A percentile compares a stretch with the other conserved stretches of the same genome.
phyloP scores from a whole-genome alignment of 1,140 invertebrate species.

The Centruroides sculpturatus region DNA sequence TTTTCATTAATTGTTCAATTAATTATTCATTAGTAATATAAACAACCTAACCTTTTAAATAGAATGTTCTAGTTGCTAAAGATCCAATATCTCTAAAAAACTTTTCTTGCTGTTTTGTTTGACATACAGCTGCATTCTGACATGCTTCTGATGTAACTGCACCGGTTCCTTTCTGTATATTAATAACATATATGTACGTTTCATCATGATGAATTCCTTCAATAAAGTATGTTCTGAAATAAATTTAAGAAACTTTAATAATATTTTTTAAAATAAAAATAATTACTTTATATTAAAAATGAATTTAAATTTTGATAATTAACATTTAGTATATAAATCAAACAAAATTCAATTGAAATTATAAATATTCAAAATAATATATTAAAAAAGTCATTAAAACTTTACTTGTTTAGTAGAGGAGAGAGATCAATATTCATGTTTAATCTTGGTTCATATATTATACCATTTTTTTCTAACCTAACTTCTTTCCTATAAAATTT shows the following conservation, averaged over 20 bases:
- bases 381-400: too few relatives aligned
- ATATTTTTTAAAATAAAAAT: too few relatives aligned
- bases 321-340: too few relatives aligned
- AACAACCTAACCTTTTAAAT: constrained; percentile 8
- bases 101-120: constrained; percentile 8
- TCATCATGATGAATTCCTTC: neutral
- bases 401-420: constrained; percentile 5
- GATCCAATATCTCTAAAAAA: constrained; percentile 18
- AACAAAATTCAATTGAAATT: too few relatives aligned
- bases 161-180: constrained; percentile 2
- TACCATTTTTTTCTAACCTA: constrained; percentile 9
- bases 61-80: constrained; percentile 11
- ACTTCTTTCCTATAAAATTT: neutral
- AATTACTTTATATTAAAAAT: too few relatives aligned
- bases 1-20: too few relatives aligned
- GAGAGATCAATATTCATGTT: neutral
- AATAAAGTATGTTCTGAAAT: constrained; percentile 2
- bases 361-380: too few relatives aligned
- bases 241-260: neutral
- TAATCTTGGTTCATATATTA: constrained; percentile 4
- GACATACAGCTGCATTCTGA: constrained; percentile 16
- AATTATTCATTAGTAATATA: neutral
- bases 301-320: too few relatives aligned
- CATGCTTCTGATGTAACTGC: constrained; percentile 1
- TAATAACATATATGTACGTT: constrained; percentile 16